Evolutionary conservation across 2,113 vertebrate genomes (phyloP).

Genomic region (Salvator merianae): DNA sequence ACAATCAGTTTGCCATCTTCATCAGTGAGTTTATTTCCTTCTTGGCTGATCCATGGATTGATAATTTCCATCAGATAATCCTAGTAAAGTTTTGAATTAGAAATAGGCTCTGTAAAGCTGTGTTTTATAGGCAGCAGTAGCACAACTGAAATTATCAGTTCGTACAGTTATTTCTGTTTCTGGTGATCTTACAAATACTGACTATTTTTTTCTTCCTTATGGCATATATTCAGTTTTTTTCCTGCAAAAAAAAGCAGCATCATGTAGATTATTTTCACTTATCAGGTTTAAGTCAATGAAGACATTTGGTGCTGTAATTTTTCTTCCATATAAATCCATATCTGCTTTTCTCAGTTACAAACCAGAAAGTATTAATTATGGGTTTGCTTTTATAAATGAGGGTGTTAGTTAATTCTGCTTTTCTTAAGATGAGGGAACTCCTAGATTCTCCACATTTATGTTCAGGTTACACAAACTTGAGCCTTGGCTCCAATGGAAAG

Average conservation of each 20-base stretch:
- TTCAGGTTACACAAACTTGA: neutral
- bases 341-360: neutral
- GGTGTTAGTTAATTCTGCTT: neutral
- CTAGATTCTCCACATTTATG: neutral
- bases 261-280: neutral
- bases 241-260: neutral
- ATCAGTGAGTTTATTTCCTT: slow-evolving; percentile 83
- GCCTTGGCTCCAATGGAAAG: neutral
- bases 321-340: neutral
- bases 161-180: neutral
- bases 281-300: neutral
- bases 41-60: neutral
- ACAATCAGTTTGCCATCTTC: slow-evolving; percentile 93
- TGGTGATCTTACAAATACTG: neutral
- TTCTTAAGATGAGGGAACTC: neutral
- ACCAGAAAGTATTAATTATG: neutral
- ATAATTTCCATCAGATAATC: neutral
- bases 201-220: neutral
- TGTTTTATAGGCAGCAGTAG: neutral
- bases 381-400: neutral
- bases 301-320: neutral
- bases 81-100: neutral
- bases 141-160: neutral
- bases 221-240: neutral
- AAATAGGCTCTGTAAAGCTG: neutral